Conservation (phyloP, 2,797 vertebrate genomes). For the Poeciliopsis gracilis region DNA sequence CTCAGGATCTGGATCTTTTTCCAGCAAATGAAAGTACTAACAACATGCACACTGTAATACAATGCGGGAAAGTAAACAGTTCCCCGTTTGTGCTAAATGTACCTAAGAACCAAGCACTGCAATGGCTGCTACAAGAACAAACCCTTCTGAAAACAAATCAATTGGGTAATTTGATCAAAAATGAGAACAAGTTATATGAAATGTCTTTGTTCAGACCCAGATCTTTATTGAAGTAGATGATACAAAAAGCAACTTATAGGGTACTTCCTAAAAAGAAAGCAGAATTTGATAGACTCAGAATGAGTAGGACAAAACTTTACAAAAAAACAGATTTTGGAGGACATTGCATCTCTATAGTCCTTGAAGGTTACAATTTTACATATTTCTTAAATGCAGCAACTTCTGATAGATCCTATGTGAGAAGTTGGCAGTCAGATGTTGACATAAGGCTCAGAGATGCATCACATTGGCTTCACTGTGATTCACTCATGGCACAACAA, state of each 20-base stretch:
- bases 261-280: not conserved
- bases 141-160: not conserved
- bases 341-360: not conserved
- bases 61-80: not conserved
- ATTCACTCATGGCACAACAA: slow-evolving; percentile 63
- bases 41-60: not conserved
- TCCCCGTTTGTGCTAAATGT: not conserved
- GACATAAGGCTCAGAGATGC: slow-evolving; percentile 34
- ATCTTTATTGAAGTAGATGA: not conserved
- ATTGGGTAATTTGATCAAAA: not conserved
- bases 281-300: not conserved
- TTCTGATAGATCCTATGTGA: slow-evolving; percentile 21
- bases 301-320: not conserved
- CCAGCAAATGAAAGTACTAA: not conserved
- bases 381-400: not conserved
- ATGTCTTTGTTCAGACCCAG: not conserved
- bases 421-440: slow-evolving; percentile 21
- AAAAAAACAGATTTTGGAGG: not conserved
- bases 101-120: not conserved
- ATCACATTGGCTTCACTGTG: slow-evolving; percentile 39
- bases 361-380: not conserved
- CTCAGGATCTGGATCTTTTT: not conserved
- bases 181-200: not conserved
- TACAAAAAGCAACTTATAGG: not conserved
- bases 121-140: not conserved